Evolutionary conservation across 2,888 invertebrate genomes (phyloP).

Genomic region (Calliphora vomitoria): DNA sequence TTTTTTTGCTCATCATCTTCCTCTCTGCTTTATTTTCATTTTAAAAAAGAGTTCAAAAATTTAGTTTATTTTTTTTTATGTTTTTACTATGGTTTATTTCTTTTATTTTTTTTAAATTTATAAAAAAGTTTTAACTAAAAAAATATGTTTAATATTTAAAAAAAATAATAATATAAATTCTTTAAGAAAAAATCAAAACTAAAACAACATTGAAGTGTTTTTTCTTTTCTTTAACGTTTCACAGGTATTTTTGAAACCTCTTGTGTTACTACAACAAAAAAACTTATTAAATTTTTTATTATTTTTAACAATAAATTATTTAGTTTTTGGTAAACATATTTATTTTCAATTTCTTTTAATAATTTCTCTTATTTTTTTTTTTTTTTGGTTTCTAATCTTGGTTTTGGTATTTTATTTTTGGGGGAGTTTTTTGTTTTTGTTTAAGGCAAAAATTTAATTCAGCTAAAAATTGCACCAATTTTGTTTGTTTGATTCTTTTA

Average conservation of each 20-base stretch:
- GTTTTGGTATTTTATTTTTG: conserved; percentile 53
- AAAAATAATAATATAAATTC: conserved; percentile 19
- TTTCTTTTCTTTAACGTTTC: conserved; percentile 58
- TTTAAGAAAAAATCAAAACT: conserved; percentile 9
- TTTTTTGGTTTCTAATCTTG: conserved; percentile 63
- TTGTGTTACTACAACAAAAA: conserved; percentile 75
- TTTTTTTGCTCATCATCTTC: conserved; percentile 56
- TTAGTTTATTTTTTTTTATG: conserved; percentile 52
- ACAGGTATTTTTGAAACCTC: conserved; percentile 83
- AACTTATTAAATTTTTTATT: conserved; percentile 25
- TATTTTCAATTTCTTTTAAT: conserved; percentile 32
- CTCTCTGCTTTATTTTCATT: conserved; percentile 47
- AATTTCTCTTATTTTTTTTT: conserved; percentile 45
- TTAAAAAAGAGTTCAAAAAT: conserved; percentile 72
- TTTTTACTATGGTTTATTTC: conserved; percentile 36
- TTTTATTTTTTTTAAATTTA: conserved; percentile 25
- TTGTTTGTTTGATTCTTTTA: conserved; percentile 55
- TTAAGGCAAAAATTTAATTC: conserved; percentile 74
- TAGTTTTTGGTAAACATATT: conserved; percentile 27
- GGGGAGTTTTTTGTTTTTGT: conserved; percentile 51
- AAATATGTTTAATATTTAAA: conserved; percentile 29
- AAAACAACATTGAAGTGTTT: conserved; percentile 71
- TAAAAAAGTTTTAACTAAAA: conserved; percentile 17
- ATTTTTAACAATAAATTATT: conserved; percentile 16
- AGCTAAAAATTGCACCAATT: conserved; percentile 74